phyloP scores from a whole-genome alignment of 2,888 invertebrate species.

The Epinotia bilunana region DNA sequence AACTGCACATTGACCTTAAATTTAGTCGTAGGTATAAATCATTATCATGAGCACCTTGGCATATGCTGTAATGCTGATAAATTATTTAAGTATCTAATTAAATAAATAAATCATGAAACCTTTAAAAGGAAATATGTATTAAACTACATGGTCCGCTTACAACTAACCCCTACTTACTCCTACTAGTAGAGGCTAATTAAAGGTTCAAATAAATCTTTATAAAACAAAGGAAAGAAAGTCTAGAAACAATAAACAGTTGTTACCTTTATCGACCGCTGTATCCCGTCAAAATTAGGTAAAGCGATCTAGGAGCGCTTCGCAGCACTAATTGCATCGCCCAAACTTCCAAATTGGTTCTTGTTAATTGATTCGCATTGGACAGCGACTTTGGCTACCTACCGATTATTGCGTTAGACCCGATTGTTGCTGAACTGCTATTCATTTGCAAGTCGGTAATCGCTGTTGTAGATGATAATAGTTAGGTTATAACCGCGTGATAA shows the following conservation, averaged over 20 bases:
- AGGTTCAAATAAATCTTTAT: too few relatives aligned
- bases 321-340: constrained; percentile 72
- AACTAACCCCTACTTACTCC: too few relatives aligned
- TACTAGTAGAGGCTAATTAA: too few relatives aligned
- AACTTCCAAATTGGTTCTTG: constrained; percentile 74
- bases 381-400: constrained; percentile 56
- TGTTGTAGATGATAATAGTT: constrained; percentile 9
- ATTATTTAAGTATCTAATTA: too few relatives aligned
- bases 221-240: neutral
- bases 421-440: constrained; percentile 53
- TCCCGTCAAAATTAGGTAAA: constrained; percentile 26
- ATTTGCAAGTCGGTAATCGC: constrained; percentile 52
- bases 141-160: too few relatives aligned
- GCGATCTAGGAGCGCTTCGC: constrained; percentile 29
- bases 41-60: too few relatives aligned
- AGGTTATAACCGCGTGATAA: neutral
- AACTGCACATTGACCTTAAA: too few relatives aligned
- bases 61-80: too few relatives aligned
- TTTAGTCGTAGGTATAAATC: too few relatives aligned
- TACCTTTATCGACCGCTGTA: neutral
- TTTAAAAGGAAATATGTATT: too few relatives aligned
- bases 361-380: constrained; percentile 75
- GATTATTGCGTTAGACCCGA: constrained; percentile 58
- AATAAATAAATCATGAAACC: too few relatives aligned
- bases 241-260: neutral